Percentiles rank a stretch among this genome's conserved stretches.
phyloP scores from a whole-genome alignment of 2,113 vertebrate species.

The Stercorarius parasiticus region DNA sequence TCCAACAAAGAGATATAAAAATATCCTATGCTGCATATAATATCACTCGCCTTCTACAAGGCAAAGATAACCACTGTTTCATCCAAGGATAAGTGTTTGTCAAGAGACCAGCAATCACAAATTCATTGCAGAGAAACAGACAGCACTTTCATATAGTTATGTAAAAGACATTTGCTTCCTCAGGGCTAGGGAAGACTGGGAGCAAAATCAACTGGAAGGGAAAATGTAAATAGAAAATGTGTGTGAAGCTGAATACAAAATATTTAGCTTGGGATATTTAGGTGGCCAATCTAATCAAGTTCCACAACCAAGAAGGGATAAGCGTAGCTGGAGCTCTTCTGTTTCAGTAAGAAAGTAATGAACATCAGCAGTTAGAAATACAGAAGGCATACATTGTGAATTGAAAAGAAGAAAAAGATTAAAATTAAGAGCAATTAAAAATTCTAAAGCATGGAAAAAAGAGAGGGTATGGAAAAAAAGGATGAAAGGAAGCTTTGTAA shows the following conservation, averaged over 20 bases:
- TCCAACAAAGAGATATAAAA: not conserved
- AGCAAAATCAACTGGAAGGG: not conserved
- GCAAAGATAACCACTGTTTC: not conserved
- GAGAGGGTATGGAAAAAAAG: not conserved
- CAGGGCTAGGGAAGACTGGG: not conserved
- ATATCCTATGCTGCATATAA: not conserved
- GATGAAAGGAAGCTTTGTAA: not conserved
- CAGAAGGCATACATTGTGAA: not conserved
- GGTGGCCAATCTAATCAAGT: not conserved
- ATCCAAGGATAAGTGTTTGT: not conserved
- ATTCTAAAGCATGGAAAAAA: not conserved
- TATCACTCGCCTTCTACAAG: fast-evolving
- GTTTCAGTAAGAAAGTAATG: not conserved
- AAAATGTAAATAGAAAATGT: not conserved
- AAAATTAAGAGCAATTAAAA: not conserved
- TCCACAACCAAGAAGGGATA: not conserved
- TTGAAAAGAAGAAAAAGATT: not conserved
- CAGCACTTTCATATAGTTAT: not conserved
- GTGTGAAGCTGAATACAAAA: not conserved
- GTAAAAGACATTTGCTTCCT: not conserved
- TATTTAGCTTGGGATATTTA: not conserved
- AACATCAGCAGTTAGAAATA: not conserved
- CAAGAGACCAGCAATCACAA: not conserved
- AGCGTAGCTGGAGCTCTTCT: not conserved
- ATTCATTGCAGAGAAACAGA: not conserved